Percentiles rank a stretch among this genome's conserved stretches.
These are phyloP conservation scores for Tenthredo amoena DNA, from an alignment of 2,888 invertebrate genomes.

Conservation along the genomic window DNA sequence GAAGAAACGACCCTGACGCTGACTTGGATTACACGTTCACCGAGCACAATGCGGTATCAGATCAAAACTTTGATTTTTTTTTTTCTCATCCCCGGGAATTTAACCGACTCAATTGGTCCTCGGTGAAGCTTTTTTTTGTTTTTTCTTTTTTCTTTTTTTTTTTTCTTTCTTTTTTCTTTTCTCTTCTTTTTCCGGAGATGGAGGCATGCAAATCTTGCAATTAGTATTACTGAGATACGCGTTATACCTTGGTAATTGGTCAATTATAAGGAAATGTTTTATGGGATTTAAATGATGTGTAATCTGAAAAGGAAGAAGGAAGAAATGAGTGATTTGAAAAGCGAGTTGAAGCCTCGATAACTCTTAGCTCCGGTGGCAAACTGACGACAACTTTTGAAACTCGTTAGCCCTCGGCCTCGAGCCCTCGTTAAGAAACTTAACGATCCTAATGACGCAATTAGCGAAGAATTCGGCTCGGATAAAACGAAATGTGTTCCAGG, in stretches of 20 bases:
- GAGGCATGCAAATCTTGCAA: not conserved
- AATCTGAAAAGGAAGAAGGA: not conserved
- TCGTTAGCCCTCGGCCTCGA: conserved; percentile 25
- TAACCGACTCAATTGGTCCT: conserved; percentile 27
- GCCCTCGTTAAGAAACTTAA: conserved; percentile 40
- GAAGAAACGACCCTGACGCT: conserved; percentile 59
- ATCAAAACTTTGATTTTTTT: conserved; percentile 14
- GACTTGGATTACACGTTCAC: conserved; percentile 63
- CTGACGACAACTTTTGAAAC: conserved; percentile 41
- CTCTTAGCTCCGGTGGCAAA: not conserved
- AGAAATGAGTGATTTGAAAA: not conserved
- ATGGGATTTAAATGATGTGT: not conserved
- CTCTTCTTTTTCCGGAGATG: not conserved
- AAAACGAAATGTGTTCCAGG: conserved; percentile 49
- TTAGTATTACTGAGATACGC: not conserved
- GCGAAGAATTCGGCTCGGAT: conserved; percentile 51
- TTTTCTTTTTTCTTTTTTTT: not conserved
- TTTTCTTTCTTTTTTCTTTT: not conserved
- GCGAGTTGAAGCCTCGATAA: not conserved
- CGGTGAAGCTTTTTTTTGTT: not conserved
- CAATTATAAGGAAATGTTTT: not conserved
- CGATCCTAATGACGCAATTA: conserved; percentile 50
- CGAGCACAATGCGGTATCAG: conserved; percentile 60
- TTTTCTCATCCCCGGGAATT: conserved; percentile 15
- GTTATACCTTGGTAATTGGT: conserved; percentile 22